Conservation (phyloP, 1,140 invertebrate genomes). For the Conopomorpha cramerella region DNA sequence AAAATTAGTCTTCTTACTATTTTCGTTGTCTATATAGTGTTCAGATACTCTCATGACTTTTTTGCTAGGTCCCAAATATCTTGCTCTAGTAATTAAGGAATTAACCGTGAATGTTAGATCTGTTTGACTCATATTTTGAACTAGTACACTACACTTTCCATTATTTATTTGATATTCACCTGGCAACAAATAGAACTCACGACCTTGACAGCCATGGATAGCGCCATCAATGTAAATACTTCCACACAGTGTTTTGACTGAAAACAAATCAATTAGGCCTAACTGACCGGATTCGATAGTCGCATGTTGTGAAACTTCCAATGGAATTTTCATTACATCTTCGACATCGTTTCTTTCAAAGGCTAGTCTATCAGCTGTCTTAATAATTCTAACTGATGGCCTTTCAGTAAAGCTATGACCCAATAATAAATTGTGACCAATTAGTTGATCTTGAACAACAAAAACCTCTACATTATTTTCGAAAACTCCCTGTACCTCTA, state of each 20-base stretch:
- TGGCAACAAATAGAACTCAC: background rate
- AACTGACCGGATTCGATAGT: background rate
- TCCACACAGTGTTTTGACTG: background rate
- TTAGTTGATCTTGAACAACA: constrained; percentile 2
- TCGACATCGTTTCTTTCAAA: background rate
- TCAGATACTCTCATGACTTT: background rate
- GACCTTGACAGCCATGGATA: background rate
- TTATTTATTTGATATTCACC: background rate
- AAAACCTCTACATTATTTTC: constrained; percentile 3
- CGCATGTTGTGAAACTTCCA: background rate
- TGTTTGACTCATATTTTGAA: background rate
- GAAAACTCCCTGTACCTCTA: constrained; percentile 3
- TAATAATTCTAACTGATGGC: background rate
- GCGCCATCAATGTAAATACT: background rate
- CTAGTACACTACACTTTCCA: background rate
- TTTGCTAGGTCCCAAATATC: background rate
- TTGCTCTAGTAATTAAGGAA: background rate
- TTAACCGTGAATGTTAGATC: background rate
- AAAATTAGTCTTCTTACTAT: background rate
- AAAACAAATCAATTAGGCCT: background rate
- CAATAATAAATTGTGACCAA: background rate
- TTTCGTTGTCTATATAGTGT: background rate
- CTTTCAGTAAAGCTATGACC: background rate
- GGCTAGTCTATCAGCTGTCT: background rate
- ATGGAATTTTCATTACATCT: background rate